These are phyloP conservation scores for Montipora sp. DNA, from an alignment of 64 coral and sea anemone genomes.

Conservation along the genomic window DNA sequence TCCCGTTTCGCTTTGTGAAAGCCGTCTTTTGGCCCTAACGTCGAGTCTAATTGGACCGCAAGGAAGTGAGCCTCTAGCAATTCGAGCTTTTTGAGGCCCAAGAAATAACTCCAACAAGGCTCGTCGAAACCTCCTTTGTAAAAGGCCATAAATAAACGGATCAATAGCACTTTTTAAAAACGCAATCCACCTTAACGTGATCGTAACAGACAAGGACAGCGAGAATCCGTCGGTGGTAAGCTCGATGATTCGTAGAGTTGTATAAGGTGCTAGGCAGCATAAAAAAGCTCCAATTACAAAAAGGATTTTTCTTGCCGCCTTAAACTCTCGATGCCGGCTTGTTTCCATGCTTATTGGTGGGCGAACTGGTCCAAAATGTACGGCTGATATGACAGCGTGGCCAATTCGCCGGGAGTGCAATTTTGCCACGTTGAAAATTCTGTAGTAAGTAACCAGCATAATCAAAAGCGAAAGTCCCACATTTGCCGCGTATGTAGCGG, in stretches of 20 bases:
- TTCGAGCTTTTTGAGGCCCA: conserved; percentile 70
- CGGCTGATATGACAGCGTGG: conserved; percentile 84
- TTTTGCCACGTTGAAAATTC: conserved; percentile 94
- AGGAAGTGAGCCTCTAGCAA: conserved; percentile 79
- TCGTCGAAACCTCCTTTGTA: conserved; percentile 91
- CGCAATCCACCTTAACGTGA: conserved; percentile 84
- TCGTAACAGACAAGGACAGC: conserved; percentile 60
- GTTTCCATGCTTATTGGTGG: conserved; percentile 70
- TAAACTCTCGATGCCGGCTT: conserved; percentile 88
- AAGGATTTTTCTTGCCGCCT: conserved; percentile 95
- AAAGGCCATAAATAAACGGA: conserved; percentile 97
- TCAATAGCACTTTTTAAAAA: conserved; percentile 94
- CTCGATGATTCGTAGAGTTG: conserved; percentile 77
- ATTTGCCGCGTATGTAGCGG: conserved; percentile 76
- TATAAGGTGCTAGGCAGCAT: conserved; percentile 92
- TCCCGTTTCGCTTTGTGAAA: conserved; percentile 84
- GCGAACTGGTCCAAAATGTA: conserved; percentile 76
- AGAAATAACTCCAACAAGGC: conserved; percentile 79
- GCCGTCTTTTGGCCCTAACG: conserved; percentile 80
- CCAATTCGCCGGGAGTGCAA: conserved; percentile 89
- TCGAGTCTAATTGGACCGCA: conserved; percentile 69
- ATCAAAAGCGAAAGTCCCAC: conserved; percentile 70
- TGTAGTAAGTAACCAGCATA: conserved; percentile 84
- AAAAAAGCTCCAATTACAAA: conserved; percentile 97
- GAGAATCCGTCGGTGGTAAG: conserved; percentile 30